These are phyloP conservation scores for Marronus borbonicus DNA, from an alignment of 2,888 invertebrate genomes.

Conservation along the genomic window DNA sequence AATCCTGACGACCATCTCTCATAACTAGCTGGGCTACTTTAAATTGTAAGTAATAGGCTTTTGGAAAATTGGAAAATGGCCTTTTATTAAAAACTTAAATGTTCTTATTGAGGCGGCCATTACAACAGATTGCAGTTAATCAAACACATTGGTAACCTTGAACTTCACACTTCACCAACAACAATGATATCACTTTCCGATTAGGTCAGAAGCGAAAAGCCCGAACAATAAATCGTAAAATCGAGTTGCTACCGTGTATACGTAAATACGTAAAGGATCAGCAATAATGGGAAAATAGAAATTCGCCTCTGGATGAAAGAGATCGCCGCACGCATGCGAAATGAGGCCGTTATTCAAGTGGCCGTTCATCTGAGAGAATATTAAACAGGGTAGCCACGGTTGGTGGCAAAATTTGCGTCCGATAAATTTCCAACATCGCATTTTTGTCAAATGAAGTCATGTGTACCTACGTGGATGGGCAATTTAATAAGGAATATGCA, in stretches of 20 bases:
- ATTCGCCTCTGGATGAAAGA: conserved; percentile 3
- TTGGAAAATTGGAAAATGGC: neutral
- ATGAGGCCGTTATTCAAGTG: conserved; percentile 21
- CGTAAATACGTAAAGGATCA: neutral
- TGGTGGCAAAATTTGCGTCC: neutral
- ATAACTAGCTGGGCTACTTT: too few species aligned
- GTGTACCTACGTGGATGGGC: neutral
- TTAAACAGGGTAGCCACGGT: neutral
- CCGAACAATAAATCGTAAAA: conserved; percentile 25
- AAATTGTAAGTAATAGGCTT: neutral
- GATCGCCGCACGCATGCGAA: conserved; percentile 3
- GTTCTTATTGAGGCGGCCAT: neutral
- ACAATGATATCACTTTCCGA: neutral
- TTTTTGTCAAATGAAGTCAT: neutral
- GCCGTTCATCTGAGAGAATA: neutral
- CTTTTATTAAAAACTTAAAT: neutral
- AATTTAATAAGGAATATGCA: neutral
- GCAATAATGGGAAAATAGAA: conserved; percentile 2
- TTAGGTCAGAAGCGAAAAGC: neutral
- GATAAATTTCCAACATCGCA: neutral
- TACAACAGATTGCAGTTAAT: neutral
- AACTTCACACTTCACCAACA: neutral
- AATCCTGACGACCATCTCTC: too few species aligned
- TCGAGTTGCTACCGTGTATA: neutral
- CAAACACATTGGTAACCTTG: neutral